These are phyloP conservation scores for Onychomys torridus DNA, from an alignment of 2,797 vertebrate genomes.

Conservation along the genomic window DNA sequence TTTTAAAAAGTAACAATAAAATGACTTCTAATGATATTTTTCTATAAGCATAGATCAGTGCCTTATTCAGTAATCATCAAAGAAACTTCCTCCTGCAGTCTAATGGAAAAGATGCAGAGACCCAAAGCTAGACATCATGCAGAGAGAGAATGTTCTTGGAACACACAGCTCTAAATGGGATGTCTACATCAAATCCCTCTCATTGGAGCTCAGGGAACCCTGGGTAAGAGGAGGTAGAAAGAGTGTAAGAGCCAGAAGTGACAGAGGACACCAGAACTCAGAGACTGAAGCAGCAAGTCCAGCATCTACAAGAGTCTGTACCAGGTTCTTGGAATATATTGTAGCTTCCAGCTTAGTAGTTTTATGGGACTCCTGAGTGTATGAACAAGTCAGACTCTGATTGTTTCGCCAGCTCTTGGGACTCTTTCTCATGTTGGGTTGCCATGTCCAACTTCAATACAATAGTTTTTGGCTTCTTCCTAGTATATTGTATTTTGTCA, in stretches of 20 bases:
- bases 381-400: background rate
- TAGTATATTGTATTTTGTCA: background rate
- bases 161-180: background rate
- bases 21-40: background rate
- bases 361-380: background rate
- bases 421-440: background rate
- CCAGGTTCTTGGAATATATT: background rate
- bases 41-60: background rate
- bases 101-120: background rate
- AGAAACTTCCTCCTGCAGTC: background rate
- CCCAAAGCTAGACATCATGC: background rate
- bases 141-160: background rate
- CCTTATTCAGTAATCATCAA: background rate
- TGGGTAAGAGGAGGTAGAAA: too few species aligned
- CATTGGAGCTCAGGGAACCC: too few species aligned
- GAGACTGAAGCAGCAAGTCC: too few species aligned
- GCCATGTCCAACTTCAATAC: background rate
- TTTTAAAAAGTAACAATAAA: background rate
- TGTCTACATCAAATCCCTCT: too few species aligned
- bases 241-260: too few species aligned
- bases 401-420: background rate
- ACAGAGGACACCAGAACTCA: too few species aligned
- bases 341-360: background rate
- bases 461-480: background rate
- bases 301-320: background rate